Conservation (phyloP, 1,140 invertebrate genomes). For the Eupeodes corollae region DNA sequence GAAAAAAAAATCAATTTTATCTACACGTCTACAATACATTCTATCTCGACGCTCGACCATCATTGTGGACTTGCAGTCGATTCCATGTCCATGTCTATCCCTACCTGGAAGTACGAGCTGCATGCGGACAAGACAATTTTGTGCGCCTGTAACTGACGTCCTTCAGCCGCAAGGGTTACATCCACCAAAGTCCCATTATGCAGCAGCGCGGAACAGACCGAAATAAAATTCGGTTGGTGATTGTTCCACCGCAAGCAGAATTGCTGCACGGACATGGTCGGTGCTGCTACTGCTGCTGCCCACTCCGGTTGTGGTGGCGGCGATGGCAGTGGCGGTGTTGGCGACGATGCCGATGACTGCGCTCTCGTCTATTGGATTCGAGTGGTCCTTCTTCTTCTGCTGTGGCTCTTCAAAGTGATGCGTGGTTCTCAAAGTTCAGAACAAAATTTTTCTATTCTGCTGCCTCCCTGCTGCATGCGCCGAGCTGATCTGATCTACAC, state of each 20-base stretch:
- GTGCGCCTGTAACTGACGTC: slow-evolving; percentile 70
- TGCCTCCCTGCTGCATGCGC: too few relatives aligned
- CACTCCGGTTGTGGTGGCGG: too few relatives aligned
- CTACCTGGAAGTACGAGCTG: slow-evolving; percentile 77
- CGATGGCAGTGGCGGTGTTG: too few relatives aligned
- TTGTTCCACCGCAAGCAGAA: slow-evolving; percentile 83
- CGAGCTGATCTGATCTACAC: too few relatives aligned
- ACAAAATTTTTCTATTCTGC: too few relatives aligned
- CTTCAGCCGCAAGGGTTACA: slow-evolving; percentile 77
- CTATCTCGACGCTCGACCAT: neutral
- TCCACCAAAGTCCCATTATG: slow-evolving; percentile 74
- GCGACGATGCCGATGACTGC: too few relatives aligned
- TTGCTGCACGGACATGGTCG: slow-evolving; percentile 61
- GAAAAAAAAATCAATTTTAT: neutral
- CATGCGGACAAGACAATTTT: slow-evolving; percentile 78
- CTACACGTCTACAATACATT: neutral
- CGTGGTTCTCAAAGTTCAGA: too few relatives aligned
- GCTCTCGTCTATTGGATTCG: too few relatives aligned
- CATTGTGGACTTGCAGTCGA: neutral
- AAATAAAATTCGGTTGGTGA: slow-evolving; percentile 79
- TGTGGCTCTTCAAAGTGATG: too few relatives aligned
- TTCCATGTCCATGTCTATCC: neutral
- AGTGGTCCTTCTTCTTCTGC: too few relatives aligned
- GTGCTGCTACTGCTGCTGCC: slow-evolving; percentile 3
- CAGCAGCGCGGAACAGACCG: slow-evolving; percentile 67